Evolutionary conservation across 2,888 invertebrate genomes (phyloP).

Genomic region (Poecilus cupreus): DNA sequence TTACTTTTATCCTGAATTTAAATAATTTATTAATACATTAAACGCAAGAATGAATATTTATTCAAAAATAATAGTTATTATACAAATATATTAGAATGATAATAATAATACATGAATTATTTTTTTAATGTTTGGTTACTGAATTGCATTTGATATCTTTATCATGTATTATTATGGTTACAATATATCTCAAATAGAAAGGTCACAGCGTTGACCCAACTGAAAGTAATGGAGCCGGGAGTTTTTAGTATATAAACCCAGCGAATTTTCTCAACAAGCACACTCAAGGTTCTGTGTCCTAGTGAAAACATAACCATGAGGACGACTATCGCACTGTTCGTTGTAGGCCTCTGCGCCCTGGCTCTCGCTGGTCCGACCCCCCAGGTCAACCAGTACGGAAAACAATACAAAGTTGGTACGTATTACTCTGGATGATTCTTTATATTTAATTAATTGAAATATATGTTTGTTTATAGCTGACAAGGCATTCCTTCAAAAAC

Average conservation of each 20-base stretch:
- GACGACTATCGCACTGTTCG: slow-evolving; percentile 60
- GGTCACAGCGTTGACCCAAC: neutral
- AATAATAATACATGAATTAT: too few species aligned
- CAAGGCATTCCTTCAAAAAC: slow-evolving; percentile 62
- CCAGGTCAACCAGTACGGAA: slow-evolving; percentile 65
- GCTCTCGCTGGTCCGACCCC: slow-evolving; percentile 70
- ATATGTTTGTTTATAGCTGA: slow-evolving; percentile 57
- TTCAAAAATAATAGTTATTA: too few species aligned
- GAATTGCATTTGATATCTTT: too few species aligned
- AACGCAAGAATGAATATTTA: too few species aligned
- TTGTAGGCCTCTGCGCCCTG: slow-evolving; percentile 64
- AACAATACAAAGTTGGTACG: slow-evolving; percentile 71
- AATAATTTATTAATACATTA: too few species aligned
- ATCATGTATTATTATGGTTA: too few species aligned
- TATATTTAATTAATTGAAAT: neutral
- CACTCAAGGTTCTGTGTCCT: slow-evolving; percentile 35
- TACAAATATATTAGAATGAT: too few species aligned
- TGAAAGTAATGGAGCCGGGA: neutral
- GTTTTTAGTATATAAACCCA: neutral
- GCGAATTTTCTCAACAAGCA: neutral
- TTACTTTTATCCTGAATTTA: too few species aligned
- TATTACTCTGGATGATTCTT: slow-evolving; percentile 42
- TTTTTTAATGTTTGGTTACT: too few species aligned
- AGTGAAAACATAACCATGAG: slow-evolving; percentile 59
- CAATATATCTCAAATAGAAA: too few species aligned